Evolutionary conservation across 2,113 vertebrate species (phyloP).

Genomic region (Petaurus breviceps): DNA sequence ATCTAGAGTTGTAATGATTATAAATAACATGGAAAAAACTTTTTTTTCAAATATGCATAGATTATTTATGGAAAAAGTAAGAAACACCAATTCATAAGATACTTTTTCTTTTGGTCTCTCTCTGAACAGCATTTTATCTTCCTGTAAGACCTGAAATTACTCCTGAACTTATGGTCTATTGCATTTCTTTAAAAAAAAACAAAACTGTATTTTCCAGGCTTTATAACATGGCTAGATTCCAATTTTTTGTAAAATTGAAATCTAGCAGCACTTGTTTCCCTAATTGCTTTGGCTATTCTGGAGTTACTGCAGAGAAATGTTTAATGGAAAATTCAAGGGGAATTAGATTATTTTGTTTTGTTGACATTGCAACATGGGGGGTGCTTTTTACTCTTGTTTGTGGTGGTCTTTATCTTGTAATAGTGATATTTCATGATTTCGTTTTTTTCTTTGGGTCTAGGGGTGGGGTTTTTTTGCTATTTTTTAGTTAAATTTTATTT

Average conservation of each 20-base stretch:
- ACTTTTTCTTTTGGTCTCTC: fast-evolving
- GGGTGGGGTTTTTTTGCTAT: background rate
- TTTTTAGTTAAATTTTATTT: background rate
- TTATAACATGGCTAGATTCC: conserved; percentile 33
- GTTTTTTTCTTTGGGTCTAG: background rate
- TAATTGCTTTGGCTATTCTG: background rate
- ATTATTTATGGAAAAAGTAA: fast-evolving
- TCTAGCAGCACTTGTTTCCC: background rate
- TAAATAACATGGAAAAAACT: fast-evolving
- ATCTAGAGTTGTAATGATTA: fast-evolving
- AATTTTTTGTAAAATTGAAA: background rate
- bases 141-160: background rate
- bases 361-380: background rate
- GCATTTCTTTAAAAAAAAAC: conserved; percentile 6
- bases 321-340: background rate
- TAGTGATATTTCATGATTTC: background rate
- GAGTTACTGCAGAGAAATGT: background rate
- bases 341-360: background rate
- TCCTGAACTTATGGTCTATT: background rate
- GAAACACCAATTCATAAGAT: background rate
- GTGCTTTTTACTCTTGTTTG: background rate
- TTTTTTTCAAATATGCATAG: fast-evolving
- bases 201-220: background rate
- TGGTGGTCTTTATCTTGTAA: background rate
- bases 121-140: fast-evolving